Conservation (phyloP, 1,140 invertebrate species). For the Drosophila lini region DNA sequence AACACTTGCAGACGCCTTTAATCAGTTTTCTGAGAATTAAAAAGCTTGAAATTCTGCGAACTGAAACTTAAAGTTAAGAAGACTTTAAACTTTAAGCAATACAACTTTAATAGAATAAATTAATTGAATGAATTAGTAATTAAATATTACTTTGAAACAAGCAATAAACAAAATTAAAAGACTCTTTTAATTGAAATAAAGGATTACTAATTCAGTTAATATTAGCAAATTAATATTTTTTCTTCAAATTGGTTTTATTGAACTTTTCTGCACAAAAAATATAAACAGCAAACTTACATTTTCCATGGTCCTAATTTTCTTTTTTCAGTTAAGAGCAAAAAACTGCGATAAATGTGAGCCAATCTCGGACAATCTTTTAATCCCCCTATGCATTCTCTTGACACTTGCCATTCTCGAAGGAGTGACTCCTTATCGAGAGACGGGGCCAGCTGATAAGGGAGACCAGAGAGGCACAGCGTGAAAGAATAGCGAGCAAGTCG, state of each 20-base stretch:
- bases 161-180: neutral
- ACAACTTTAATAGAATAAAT: too few species aligned
- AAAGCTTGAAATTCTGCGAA: neutral
- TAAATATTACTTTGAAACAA: neutral
- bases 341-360: constrained; percentile 1
- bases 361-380: constrained; percentile 2
- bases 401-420: constrained; percentile 7
- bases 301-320: neutral
- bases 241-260: neutral
- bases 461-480: neutral
- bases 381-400: constrained; percentile 1
- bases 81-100: neutral
- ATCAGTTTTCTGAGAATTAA: neutral
- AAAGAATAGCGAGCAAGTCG: constrained; percentile 8
- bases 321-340: neutral
- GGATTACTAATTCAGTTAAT: too few species aligned
- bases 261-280: neutral
- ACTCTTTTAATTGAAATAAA: too few species aligned
- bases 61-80: neutral
- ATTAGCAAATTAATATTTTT: neutral
- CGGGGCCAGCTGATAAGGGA: constrained; percentile 37
- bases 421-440: constrained; percentile 9
- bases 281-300: neutral
- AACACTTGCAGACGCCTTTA: constrained; percentile 12
- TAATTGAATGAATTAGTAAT: too few species aligned